Percentiles rank a stretch among this genome's conserved stretches.
Evolutionary conservation across 2,888 invertebrate genomes (phyloP).

Genomic region (Doris montereyensis): DNA sequence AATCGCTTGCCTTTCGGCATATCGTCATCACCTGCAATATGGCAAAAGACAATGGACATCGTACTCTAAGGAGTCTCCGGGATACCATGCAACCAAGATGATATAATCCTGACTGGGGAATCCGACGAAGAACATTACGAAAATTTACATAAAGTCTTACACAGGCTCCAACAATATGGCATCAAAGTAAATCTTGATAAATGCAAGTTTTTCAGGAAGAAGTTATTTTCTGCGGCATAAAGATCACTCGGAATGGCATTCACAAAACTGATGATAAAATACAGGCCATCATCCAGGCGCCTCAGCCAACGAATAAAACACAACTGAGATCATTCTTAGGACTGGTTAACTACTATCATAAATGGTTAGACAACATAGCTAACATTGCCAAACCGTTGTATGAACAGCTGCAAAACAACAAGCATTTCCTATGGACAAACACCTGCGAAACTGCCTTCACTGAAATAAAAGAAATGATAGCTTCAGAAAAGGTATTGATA

Average conservation of each 20-base stretch:
- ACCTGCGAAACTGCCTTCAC: conserved; percentile 42
- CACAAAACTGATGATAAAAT: conserved; percentile 48
- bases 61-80: conserved; percentile 42
- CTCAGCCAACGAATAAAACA: conserved; percentile 50
- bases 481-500: conserved; percentile 49
- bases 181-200: conserved; percentile 26
- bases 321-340: conserved; percentile 45
- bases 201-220: conserved; percentile 18
- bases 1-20: conserved; percentile 47
- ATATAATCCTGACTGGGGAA: conserved; percentile 42
- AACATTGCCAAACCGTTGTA: conserved; percentile 31
- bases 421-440: conserved; percentile 44
- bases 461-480: conserved; percentile 47
- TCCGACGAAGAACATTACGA: conserved; percentile 15
- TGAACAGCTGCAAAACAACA: conserved; percentile 41
- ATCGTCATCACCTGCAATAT: conserved; percentile 44
- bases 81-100: conserved; percentile 48
- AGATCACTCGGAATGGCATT: conserved; percentile 33
- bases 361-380: background rate
- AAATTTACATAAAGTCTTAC: background rate
- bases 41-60: conserved; percentile 50
- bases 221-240: conserved; percentile 31
- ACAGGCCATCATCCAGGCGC: conserved; percentile 52
- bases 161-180: conserved; percentile 2
- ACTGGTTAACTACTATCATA: conserved; percentile 49